Percentiles rank a stretch among this genome's conserved stretches.
phyloP scores from a whole-genome alignment of 2,113 vertebrate species.

The Panurus biarmicus region DNA sequence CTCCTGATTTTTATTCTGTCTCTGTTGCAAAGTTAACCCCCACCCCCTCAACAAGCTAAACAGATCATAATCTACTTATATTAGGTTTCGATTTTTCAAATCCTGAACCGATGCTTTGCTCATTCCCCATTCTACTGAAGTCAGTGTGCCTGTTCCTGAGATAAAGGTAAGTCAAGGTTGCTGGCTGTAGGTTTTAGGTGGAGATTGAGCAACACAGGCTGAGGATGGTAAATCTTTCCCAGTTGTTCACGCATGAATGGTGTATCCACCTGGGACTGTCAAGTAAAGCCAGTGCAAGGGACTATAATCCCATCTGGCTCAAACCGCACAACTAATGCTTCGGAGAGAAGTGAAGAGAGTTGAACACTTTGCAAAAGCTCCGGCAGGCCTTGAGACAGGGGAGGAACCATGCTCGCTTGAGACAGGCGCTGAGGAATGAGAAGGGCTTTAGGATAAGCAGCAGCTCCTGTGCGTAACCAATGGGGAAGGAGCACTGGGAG shows the following conservation, averaged over 20 bases:
- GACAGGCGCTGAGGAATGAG: rapidly evolving
- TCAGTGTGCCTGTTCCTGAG: background rate
- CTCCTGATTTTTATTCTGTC: background rate
- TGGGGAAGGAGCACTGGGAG: background rate
- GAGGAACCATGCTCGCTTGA: rapidly evolving
- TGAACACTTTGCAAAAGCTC: background rate
- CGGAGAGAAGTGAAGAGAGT: background rate
- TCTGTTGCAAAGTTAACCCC: background rate
- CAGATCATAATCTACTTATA: background rate
- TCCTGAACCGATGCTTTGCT: background rate
- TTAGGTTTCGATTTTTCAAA: background rate
- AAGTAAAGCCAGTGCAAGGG: background rate
- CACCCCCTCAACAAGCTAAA: background rate
- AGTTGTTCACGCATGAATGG: background rate
- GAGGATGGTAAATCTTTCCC: background rate
- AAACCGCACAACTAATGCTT: background rate
- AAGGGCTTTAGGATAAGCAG: background rate
- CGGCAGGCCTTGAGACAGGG: background rate
- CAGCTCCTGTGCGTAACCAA: background rate
- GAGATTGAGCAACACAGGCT: background rate
- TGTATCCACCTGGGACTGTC: background rate
- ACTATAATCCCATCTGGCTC: background rate
- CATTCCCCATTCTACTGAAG: background rate
- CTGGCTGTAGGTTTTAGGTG: background rate
- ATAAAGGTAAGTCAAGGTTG: background rate